Evolutionary conservation across 2,888 invertebrate species (phyloP).

Genomic region (Diarsia mendica): DNA sequence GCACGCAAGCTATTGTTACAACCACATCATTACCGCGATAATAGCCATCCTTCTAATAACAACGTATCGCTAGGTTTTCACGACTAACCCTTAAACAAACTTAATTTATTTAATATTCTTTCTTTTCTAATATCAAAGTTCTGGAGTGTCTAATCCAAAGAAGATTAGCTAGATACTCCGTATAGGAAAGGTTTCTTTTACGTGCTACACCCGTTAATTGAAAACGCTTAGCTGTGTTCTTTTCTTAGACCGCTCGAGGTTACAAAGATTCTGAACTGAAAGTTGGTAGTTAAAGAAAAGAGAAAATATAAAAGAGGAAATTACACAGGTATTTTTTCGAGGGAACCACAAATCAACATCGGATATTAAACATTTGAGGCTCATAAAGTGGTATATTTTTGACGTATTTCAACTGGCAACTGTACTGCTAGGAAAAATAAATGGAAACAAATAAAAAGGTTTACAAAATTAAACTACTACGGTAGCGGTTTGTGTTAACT

Average conservation of each 20-base stretch:
- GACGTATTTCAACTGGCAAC: slow-evolving; percentile 12
- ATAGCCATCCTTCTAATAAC: slow-evolving; percentile 28
- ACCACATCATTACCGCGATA: slow-evolving; percentile 38
- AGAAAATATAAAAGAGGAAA: slow-evolving; percentile 41
- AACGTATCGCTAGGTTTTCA: slow-evolving; percentile 1
- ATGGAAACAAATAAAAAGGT: slow-evolving; percentile 2
- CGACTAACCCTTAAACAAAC: slow-evolving; percentile 20
- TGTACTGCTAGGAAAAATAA: slow-evolving; percentile 3
- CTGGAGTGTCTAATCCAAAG: slow-evolving; percentile 26
- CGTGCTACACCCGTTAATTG: slow-evolving; percentile 52
- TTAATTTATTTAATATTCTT: slow-evolving; percentile 43
- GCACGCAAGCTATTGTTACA: slow-evolving; percentile 45
- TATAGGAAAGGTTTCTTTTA: slow-evolving; percentile 34
- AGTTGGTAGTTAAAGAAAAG: slow-evolving; percentile 22
- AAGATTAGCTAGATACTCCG: slow-evolving; percentile 19
- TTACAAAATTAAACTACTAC: slow-evolving; percentile 8
- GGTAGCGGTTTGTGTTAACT: slow-evolving; percentile 30
- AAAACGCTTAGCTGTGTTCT: slow-evolving; percentile 47
- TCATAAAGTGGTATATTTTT: slow-evolving; percentile 13
- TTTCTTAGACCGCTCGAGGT: slow-evolving; percentile 21
- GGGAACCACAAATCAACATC: slow-evolving; percentile 45
- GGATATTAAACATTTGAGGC: slow-evolving; percentile 53
- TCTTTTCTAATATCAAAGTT: slow-evolving; percentile 42
- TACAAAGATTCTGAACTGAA: slow-evolving; percentile 26
- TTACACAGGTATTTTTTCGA: slow-evolving; percentile 35